Base-by-base conservation (phyloP, 2,797 vertebrate species). In the Pseudomugil gertrudae region DNA sequence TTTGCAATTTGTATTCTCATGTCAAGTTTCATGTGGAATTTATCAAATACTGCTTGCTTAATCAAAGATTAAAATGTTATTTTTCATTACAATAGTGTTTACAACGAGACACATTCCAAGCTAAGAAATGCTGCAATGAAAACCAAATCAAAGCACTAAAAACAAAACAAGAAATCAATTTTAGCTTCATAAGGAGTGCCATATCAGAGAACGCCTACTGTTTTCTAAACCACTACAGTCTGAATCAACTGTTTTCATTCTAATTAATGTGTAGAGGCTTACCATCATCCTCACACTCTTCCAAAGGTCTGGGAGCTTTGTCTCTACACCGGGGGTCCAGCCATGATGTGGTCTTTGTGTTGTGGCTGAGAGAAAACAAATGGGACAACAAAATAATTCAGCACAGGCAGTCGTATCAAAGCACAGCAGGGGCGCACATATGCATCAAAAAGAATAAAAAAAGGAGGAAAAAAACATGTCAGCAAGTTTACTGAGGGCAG, bases 321-420 rank as follows among this genome's bases (percentile, higher is more conserved):
- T 95, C 97, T 93, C 96, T 92, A 93, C 96, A 98, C 92, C 98
- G 96, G 87, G 98, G 98, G 92, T 99, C 98, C 90, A 98, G 90
- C 97, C 98, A 99, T 83, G 97, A 98, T 69, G 98, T 99, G 78
- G 98, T 99, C 94, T 99, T 99, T 90, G 97, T 99, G 89, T 99
- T 99, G 92, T 99, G 98, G 94, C 98, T 99, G 84, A 64, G 91
- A 93, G 89, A n/a, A 86, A 79, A 84, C 55, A 81, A 83, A 90
- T 56, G 77, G 67, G 43, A 85, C 60, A 68, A 85, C 73, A 69
- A 48, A 68, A 66, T 66, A 78, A 63, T 81, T 86, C 69, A 87
- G 76, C 64, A 69, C 62, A 68, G 68, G 47, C 75, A 10, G 13
- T 77, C 70, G 53, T 47, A 71, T 56, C 72, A 81, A 83, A 81